Evolutionary conservation across 2,113 vertebrate genomes (phyloP), one percentile per base, ranked within the genome.

Genomic region (Austrofundulus limnaeus): DNA sequence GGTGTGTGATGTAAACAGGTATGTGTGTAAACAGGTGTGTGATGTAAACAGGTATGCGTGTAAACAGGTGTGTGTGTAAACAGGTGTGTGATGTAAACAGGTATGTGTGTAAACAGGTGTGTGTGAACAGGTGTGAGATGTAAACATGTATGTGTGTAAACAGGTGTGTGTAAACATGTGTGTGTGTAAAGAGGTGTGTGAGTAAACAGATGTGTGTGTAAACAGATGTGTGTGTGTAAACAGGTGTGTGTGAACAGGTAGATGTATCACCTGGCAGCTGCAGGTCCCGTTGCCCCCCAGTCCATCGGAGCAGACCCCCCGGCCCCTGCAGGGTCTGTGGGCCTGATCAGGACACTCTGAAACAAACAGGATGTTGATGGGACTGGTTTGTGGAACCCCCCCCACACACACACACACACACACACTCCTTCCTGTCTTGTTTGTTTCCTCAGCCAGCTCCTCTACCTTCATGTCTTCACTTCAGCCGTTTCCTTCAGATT

Each of bases 281-380:
- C 97, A 98, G 0, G 81, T 93, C 43, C 97, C 97, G 0, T 94
- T 88, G 1, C 97, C 96, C 3, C 89, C 83, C 7, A 93, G 81
- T 12, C 95, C 94, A 1, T 97, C 93, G 0, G 89, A 93, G 39
- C 97, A 99, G 11, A 0, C 15, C 4, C 96, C 96, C 54, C 90
- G 90, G 67, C 73, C 50, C 0, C 49, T 93, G 84, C 97, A 98
- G 0, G 95, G 95, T 0, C 58, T 60, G 0, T 11, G 43, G 0
- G 92, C 91, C 47, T 88, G 86, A 20, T 93, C 94, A 0, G 96
- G 96, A 81, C 97, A 98, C 11, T 93, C 97, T 99, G 73, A 31
- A 75, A 70, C 17, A 57, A 57, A 17, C 37, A 42, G 43, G 37
- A 34, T 34, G 24, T 37, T 62, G 5, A n/a, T 0, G 1, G 16